A percentile compares a stretch with the other conserved stretches of the same genome.
phyloP scores from a whole-genome alignment of 2,888 invertebrate genomes.

The Micoletzkya japonica region DNA sequence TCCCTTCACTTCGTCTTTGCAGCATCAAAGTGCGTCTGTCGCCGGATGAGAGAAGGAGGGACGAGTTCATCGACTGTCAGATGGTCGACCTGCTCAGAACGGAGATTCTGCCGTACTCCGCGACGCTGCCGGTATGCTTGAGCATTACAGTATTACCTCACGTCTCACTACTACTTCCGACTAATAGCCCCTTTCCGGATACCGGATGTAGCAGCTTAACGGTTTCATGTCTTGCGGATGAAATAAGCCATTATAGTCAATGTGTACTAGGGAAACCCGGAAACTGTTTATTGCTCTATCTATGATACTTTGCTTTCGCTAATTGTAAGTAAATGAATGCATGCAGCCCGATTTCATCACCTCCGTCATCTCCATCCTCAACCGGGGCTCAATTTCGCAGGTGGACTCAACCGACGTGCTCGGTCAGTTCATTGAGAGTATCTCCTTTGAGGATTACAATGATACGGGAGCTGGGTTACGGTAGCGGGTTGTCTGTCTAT shows the following conservation, averaged over 20 bases:
- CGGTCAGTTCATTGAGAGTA: slow-evolving; percentile 49
- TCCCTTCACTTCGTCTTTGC: too few relatives aligned
- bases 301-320: too few relatives aligned
- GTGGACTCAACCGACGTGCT: slow-evolving; percentile 60
- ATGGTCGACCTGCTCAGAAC: slow-evolving; percentile 78
- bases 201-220: too few relatives aligned
- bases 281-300: too few relatives aligned
- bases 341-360: slow-evolving; percentile 77
- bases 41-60: slow-evolving; percentile 59
- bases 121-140: neutral
- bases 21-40: slow-evolving; percentile 50
- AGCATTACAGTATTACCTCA: too few relatives aligned
- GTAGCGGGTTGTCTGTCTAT: too few relatives aligned
- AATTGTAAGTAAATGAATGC: too few relatives aligned
- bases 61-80: slow-evolving; percentile 63
- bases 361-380: slow-evolving; percentile 80
- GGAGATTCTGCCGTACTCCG: slow-evolving; percentile 57
- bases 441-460: neutral
- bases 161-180: too few relatives aligned
- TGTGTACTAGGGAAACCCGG: too few relatives aligned
- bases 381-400: slow-evolving; percentile 78
- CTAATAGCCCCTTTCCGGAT: too few relatives aligned
- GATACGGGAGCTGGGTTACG: neutral
- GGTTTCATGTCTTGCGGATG: too few relatives aligned
- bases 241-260: too few relatives aligned